Evolutionary conservation across 1,140 invertebrate species (phyloP).

Genomic region (Mya arenaria): DNA sequence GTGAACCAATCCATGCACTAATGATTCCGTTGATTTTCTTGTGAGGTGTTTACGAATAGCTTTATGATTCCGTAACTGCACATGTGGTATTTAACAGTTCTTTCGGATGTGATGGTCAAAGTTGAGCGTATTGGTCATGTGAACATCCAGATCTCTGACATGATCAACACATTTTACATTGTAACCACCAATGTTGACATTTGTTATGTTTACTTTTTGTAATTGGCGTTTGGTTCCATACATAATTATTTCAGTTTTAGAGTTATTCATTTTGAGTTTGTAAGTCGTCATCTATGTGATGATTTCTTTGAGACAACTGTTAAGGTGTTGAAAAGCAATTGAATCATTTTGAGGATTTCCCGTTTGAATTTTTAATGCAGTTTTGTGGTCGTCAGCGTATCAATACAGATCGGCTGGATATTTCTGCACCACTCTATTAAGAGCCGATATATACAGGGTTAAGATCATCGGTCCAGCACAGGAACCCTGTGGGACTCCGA

Average conservation of each 20-base stretch:
- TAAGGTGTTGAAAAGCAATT: neutral
- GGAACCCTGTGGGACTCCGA: neutral
- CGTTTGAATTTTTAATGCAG: neutral
- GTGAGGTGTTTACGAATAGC: neutral
- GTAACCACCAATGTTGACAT: neutral
- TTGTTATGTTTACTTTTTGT: neutral
- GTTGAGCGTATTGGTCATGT: neutral
- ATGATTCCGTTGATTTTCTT: neutral
- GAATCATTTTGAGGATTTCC: neutral
- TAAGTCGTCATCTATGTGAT: neutral
- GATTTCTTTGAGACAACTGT: neutral
- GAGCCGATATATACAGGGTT: constrained; percentile 1
- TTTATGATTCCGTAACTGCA: neutral
- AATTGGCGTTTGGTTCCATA: neutral
- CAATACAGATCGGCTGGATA: neutral
- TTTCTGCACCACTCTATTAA: neutral
- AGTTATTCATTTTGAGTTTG: neutral
- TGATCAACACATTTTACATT: neutral
- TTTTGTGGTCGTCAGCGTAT: neutral
- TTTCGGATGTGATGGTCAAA: neutral
- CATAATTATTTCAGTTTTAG: neutral
- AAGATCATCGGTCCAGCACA: neutral
- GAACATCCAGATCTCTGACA: neutral
- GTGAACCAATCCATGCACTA: neutral
- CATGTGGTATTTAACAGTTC: neutral